Evolutionary conservation across 1,140 invertebrate species (phyloP), one percentile per base, ranked within the genome.

Genomic region (Thaumatotibia leucotreta): DNA sequence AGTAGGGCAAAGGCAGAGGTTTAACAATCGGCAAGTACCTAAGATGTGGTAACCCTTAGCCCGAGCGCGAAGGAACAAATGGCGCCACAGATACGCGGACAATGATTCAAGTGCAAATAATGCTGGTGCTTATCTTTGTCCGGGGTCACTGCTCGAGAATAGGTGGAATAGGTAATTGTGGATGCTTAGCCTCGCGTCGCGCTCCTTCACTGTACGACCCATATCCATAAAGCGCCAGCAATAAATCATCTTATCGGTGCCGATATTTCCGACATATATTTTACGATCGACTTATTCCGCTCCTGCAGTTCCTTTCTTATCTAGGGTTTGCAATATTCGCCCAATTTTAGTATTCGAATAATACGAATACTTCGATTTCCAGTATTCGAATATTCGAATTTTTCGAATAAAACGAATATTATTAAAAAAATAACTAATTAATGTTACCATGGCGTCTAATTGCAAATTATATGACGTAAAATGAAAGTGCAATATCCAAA

Each of bases 61-160:
- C 14, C 5, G 63, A 27, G 52, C 45, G 68, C 49, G 52, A 68
- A 45, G 39, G 39, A 39, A 73, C 69, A 74, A 78, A 79, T 74
- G 73, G 69, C 69, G 64, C 29, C 22, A 68, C 68, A 70, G 73
- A 74, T 74, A 77, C 67, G 72, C 68, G 39, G 22, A 74, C 74
- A 79, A 78, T 78, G 76, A 81, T 76, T 72, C 75, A 75, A 80
- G 77, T 76, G 75, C 77, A 81, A 82, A 81, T 82, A 82, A 80
- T 80, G 73, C 70, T 49, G 29, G 39, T 39, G 72, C 74, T 81
- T 81, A 80, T 79, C 75, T 73, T 31, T 20, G 52, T 31, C 64
- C 24, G 65, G 64, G 54, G 64, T 66, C 52, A 61, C 24, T 29
- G 50, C 20, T 17, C 50, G 29, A 33, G 64, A 23, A 66, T 66